phyloP scores from a whole-genome alignment of 2,888 invertebrate species.

The Agrochola lychnidis region DNA sequence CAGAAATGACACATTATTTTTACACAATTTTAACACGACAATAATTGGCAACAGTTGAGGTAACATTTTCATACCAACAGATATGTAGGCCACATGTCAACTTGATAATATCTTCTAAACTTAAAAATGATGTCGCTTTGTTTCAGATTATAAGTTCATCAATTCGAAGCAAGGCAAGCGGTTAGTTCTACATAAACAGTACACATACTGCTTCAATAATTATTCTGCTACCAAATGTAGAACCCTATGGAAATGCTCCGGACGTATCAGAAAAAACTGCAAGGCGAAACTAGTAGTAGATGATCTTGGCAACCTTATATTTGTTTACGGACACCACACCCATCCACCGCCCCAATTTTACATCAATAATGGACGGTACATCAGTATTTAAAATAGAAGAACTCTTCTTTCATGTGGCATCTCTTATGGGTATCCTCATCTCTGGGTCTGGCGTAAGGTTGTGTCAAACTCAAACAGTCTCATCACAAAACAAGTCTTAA shows the following conservation, averaged over 20 bases:
- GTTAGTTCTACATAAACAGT: constrained; percentile 20
- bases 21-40: not conserved
- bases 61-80: no score
- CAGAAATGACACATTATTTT: not conserved
- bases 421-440: no score
- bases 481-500: no score
- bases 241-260: constrained; percentile 16
- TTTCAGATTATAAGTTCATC: constrained; percentile 38
- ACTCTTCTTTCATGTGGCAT: no score
- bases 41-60: not conserved
- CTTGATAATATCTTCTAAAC: not conserved
- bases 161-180: constrained; percentile 32
- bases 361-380: constrained; percentile 13
- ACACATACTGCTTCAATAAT: constrained; percentile 38
- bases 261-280: constrained; percentile 29
- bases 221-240: constrained; percentile 21
- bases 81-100: not conserved
- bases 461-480: no score
- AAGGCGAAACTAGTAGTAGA: constrained; percentile 21
- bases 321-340: not conserved
- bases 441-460: no score
- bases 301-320: constrained; percentile 1
- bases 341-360: constrained; percentile 25
- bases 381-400: not conserved
- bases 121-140: not conserved